A percentile compares a stretch with the other conserved stretches of the same genome.
phyloP scores from a whole-genome alignment of 2,888 invertebrate genomes.

The Julus scanicus region DNA sequence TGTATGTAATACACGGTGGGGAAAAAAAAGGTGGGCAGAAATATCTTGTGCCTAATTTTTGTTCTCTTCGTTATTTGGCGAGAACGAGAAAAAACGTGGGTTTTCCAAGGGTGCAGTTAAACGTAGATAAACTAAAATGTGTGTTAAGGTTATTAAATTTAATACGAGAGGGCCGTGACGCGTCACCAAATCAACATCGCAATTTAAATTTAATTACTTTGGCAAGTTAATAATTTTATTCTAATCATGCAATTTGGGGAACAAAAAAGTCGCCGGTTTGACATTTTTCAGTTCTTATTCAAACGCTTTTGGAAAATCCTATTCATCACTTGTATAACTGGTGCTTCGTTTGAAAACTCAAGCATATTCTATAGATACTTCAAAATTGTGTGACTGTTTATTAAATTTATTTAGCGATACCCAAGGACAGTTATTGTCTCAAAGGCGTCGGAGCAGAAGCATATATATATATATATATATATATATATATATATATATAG shows the following conservation, averaged over 20 bases:
- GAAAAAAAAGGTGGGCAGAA: background rate
- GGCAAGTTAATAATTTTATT: background rate
- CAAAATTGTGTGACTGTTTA: background rate
- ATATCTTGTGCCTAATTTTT: background rate
- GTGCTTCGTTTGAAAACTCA: background rate
- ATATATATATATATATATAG: too few relatives aligned
- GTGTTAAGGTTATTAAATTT: slow-evolving; percentile 45
- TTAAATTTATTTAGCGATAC: background rate
- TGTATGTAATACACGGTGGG: background rate
- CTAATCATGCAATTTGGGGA: background rate
- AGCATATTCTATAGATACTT: background rate
- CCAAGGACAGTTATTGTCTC: background rate
- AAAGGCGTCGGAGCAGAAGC: background rate
- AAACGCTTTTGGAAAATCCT: background rate
- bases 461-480: too few relatives aligned
- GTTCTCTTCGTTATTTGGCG: background rate
- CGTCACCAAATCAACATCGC: background rate
- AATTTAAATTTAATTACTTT: background rate
- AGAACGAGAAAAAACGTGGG: slow-evolving; percentile 21
- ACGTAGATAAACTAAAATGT: slow-evolving; percentile 1
- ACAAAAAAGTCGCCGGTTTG: background rate
- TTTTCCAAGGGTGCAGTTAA: slow-evolving; percentile 48
- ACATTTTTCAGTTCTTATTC: background rate
- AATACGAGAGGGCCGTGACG: background rate
- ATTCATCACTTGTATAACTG: background rate